These are phyloP conservation scores for Ophion obscuratus DNA, from an alignment of 2,888 invertebrate species.

Conservation along the genomic window DNA sequence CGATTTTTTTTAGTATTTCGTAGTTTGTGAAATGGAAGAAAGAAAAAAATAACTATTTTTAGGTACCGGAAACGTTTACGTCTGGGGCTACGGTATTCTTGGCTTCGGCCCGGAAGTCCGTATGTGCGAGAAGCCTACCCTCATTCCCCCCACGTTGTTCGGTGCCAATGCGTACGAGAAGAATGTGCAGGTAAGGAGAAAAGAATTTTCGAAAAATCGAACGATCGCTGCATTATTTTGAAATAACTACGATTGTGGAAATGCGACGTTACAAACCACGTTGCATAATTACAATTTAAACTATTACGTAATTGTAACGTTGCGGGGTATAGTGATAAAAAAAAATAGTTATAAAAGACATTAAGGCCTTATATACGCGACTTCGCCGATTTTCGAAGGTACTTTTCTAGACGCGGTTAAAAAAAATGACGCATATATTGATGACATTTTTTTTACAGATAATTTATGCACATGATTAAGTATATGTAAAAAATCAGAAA, in stretches of 20 bases:
- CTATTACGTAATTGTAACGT: not conserved
- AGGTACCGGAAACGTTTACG: slow-evolving; percentile 94
- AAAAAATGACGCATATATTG: too few species aligned
- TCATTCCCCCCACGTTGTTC: slow-evolving; percentile 92
- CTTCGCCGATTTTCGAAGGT: too few species aligned
- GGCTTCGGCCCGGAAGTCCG: slow-evolving; percentile 94
- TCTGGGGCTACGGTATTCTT: slow-evolving; percentile 97
- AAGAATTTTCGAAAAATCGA: not conserved
- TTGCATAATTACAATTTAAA: too few species aligned
- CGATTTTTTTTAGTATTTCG: not conserved
- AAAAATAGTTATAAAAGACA: not conserved
- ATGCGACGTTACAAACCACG: too few species aligned
- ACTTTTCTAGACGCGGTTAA: too few species aligned
- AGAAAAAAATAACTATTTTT: slow-evolving; percentile 62
- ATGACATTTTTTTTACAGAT: too few species aligned
- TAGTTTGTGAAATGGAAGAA: not conserved
- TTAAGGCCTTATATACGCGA: too few species aligned
- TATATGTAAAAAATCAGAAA: too few species aligned
- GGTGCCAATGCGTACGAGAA: slow-evolving; percentile 94
- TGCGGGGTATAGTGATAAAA: too few species aligned
- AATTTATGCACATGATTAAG: too few species aligned
- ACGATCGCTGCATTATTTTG: too few species aligned
- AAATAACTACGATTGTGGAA: too few species aligned
- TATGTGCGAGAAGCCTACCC: slow-evolving; percentile 88
- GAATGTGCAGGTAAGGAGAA: slow-evolving; percentile 83